Evolutionary conservation across 1,140 invertebrate species (phyloP).

Genomic region (Camponotus floridanus): DNA sequence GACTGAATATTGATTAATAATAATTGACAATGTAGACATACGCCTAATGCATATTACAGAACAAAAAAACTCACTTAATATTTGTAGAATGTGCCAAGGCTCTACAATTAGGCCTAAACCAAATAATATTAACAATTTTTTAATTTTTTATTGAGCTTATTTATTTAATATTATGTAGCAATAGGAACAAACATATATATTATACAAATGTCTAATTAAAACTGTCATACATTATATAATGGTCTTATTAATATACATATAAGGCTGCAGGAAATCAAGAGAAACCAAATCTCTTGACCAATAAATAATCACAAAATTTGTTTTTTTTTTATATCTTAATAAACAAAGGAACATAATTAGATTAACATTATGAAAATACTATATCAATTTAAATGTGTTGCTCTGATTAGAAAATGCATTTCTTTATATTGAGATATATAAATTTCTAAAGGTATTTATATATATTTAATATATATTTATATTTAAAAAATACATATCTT

Average conservation of each 20-base stretch:
- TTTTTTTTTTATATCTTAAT: not conserved
- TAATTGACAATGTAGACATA: slow-evolving; percentile 8
- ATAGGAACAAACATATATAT: not conserved
- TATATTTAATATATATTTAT: slow-evolving; percentile 40
- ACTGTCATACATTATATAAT: slow-evolving; percentile 11
- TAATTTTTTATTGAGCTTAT: slow-evolving; percentile 36
- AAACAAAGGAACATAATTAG: slow-evolving; percentile 15
- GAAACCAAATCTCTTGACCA: slow-evolving; percentile 15
- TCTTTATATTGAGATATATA: not conserved
- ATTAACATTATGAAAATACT: not conserved
- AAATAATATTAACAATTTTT: not conserved
- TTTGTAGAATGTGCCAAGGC: slow-evolving; percentile 33
- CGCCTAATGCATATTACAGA: slow-evolving; percentile 35
- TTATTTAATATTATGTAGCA: slow-evolving; percentile 27
- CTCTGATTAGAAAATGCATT: slow-evolving; percentile 2
- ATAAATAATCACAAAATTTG: not conserved
- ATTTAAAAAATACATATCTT: not conserved
- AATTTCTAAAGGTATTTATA: slow-evolving; percentile 3
- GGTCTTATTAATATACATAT: not conserved
- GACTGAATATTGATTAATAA: slow-evolving; percentile 68
- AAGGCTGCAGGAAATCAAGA: not conserved
- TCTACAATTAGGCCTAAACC: slow-evolving; percentile 54
- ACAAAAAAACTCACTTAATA: not conserved
- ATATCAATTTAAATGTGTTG: not conserved
- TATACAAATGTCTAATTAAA: not conserved